phyloP scores from a whole-genome alignment of 2,888 invertebrate genomes.

The Drosophila atripex region DNA sequence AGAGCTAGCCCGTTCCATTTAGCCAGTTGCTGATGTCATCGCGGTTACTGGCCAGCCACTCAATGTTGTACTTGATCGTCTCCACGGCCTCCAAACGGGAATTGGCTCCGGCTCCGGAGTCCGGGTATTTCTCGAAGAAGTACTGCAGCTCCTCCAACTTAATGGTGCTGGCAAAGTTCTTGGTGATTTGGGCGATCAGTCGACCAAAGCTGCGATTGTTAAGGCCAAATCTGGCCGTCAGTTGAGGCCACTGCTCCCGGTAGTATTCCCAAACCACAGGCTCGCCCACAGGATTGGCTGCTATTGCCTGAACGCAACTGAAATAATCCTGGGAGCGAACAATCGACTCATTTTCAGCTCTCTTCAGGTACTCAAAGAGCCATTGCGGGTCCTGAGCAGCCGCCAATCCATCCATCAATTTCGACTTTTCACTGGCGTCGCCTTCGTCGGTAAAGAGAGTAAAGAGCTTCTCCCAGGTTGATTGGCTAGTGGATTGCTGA shows the following conservation, averaged over 20 bases:
- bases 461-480: conserved; percentile 90
- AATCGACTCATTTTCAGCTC: conserved; percentile 88
- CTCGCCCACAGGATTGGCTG: conserved; percentile 89
- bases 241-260: conserved; percentile 89
- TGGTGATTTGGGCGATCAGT: conserved; percentile 88
- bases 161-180: conserved; percentile 87
- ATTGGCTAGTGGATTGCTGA: conserved; percentile 85
- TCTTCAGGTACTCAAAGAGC: conserved; percentile 87
- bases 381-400: conserved; percentile 87
- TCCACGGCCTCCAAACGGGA: conserved; percentile 90
- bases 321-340: conserved; percentile 94
- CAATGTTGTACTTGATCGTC: conserved; percentile 90
- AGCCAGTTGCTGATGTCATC: conserved; percentile 87
- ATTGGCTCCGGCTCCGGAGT: conserved; percentile 92
- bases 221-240: conserved; percentile 90
- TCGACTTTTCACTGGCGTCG: conserved; percentile 91
- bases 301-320: conserved; percentile 87
- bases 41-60: conserved; percentile 88
- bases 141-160: conserved; percentile 89
- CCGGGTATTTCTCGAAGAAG: conserved; percentile 90
- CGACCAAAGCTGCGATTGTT: conserved; percentile 92
- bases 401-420: conserved; percentile 89
- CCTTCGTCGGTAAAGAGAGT: conserved; percentile 88
- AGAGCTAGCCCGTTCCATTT: conserved; percentile 28
- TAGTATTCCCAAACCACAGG: conserved; percentile 92